Evolutionary conservation across 2,797 vertebrate species (phyloP), one percentile per base, ranked within the genome.

Genomic region (Poeciliopsis turneri): DNA sequence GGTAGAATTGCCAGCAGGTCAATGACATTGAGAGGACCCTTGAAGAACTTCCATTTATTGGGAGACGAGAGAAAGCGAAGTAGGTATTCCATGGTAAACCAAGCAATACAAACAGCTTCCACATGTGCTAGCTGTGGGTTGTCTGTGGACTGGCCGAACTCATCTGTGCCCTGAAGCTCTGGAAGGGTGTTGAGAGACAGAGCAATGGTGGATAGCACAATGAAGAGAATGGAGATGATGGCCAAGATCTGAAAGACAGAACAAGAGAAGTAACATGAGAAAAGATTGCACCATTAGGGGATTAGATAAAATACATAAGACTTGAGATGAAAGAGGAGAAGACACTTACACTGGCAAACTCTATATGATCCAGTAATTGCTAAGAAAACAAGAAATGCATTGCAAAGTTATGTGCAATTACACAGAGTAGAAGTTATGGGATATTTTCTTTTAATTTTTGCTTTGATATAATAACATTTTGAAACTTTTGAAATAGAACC

Each of bases 61-160:
- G 98, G 98, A 0, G 98, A 99, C 72, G 98, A 99, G 39, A 99
- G 96, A 94, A 99, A 99, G 4, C 98, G 97, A 79, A 99, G 95
- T 77, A 99, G 95, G 93, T 99, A 99, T 89, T 99, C 98, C 98
- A 99, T 99, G 79, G 98, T 99, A 88, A 99, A 99, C 98, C 98
- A 99, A 0, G 98, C 98, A 1, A 99, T 99, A 92, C 98, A 99
- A 82, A 99, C 97, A 0, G 98, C 98, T 90, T 99, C 98, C 87
- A 99, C 97, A 0, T 99, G 98, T 7, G 98, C 98, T 79, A 99
- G 95, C 76, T 99, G 97, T 0, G 98, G 97, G 88, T 99, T 99
- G 92, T 99, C 98, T 23, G 97, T 97, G 76, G 96, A 95, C 87
- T 99, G 97, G 80, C 97, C 97, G 64, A 97, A 99, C 89, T 99